phyloP scores from a whole-genome alignment of 2,113 vertebrate species.

The Meles meles region DNA sequence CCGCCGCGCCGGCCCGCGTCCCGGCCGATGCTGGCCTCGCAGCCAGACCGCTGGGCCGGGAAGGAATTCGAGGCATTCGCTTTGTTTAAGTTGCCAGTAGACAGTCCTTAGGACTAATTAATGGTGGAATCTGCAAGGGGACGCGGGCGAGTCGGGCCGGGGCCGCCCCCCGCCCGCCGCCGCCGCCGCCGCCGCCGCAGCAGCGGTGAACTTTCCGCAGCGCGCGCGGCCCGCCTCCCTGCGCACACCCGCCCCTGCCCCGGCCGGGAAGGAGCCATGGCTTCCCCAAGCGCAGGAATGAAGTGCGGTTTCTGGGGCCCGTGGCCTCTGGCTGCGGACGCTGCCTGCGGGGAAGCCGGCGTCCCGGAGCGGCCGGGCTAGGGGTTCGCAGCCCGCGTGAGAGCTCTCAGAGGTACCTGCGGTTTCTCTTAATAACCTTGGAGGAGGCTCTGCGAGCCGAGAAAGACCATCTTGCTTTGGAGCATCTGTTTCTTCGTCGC shows the following conservation, averaged over 20 bases:
- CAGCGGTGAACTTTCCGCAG: slow-evolving; percentile 72
- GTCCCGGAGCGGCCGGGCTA: neutral
- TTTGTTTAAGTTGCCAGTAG: slow-evolving; percentile 81
- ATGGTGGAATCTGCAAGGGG: slow-evolving; percentile 76
- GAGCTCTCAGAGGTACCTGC: slow-evolving; percentile 40
- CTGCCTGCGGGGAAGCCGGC: neutral
- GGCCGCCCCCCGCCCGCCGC: slow-evolving; percentile 34
- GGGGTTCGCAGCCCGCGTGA: neutral
- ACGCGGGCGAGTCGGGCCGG: slow-evolving; percentile 31
- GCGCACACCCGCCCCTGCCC: slow-evolving; percentile 10
- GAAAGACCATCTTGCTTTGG: slow-evolving; percentile 51
- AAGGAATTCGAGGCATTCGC: slow-evolving; percentile 83
- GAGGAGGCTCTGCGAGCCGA: slow-evolving; percentile 28
- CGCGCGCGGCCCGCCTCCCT: slow-evolving; percentile 18
- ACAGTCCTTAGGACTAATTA: slow-evolving; percentile 76
- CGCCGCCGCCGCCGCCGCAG: neutral
- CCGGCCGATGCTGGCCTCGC: slow-evolving; percentile 41
- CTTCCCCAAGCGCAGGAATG: slow-evolving; percentile 64
- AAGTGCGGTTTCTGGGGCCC: slow-evolving; percentile 56
- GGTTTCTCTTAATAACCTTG: slow-evolving; percentile 50
- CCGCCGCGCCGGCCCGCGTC: slow-evolving; percentile 32
- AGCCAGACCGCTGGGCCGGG: slow-evolving; percentile 75
- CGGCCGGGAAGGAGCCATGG: slow-evolving; percentile 53
- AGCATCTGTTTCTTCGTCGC: slow-evolving; percentile 74
- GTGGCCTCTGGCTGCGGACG: slow-evolving; percentile 26